Base-by-base conservation (phyloP, 2,113 vertebrate genomes). In the Pygoscelis antarcticus region DNA sequence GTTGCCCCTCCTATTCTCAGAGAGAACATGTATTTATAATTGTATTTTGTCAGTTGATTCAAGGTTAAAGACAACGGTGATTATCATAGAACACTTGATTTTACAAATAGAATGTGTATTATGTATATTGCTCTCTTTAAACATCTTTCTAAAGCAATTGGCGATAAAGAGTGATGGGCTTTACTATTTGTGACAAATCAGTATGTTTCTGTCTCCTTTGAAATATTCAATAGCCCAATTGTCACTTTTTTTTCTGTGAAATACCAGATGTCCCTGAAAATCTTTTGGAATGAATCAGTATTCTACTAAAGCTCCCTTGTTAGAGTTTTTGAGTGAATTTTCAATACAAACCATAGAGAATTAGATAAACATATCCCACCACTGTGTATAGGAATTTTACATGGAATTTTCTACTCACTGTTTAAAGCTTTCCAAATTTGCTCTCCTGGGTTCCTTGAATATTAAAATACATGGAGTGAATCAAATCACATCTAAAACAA, bases 11-110 rank as follows among this genome's bases (percentile, higher is more conserved):
- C 12, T 79, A 32, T 80, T 96, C 52, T 71, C 29, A 71, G 69
- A 82, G 36, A 51, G 42, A 84, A 21, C 14, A 19, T 17, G 13
- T 66, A 95, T 78, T 94, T 91, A 62, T 89, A 86, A 81, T 74
- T 1, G 0, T 36, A 81, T 78, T 77, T 83, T 74, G 58, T 89
- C 47, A 55, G 42, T 64, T 70, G 64, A 95, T 90, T 95, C 85
- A 95, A 93, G 92, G 92, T 94, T 86, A 93, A 90, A 95, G 83
- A 66, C 58, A 71, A 74, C 57, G 44, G 11, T 78, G 64, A 96
- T 89, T 86, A 83, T 7, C 19, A 86, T 0, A 94, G 68, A 90
- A 83, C 30, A 42, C n/a, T 90, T 71, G 71, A 92, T 83, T 83
- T 94, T 90, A 46, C 68, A 83, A 60, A 75, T 27, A 6, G 4